Percentiles rank a stretch among this genome's conserved stretches.
phyloP scores from a whole-genome alignment of 2,113 vertebrate genomes.

The Pipa parva region DNA sequence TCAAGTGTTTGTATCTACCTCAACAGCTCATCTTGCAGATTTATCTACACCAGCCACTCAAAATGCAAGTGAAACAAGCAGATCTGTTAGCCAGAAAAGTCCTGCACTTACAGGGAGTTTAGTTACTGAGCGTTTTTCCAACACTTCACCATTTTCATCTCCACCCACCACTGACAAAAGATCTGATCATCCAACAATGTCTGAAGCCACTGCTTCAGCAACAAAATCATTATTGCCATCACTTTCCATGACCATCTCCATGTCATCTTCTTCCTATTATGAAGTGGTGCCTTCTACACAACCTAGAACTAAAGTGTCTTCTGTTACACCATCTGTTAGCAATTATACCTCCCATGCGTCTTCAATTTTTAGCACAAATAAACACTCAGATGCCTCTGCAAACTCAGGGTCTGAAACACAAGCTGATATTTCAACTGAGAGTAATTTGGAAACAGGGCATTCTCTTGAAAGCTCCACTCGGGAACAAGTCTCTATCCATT shows the following conservation, averaged over 20 bases:
- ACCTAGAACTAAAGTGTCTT: constrained; percentile 44
- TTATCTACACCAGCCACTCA: not conserved
- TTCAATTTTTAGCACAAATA: constrained; percentile 34
- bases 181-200: constrained; percentile 16
- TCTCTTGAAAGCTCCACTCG: constrained; percentile 39
- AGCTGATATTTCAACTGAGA: constrained; percentile 6
- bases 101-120: not conserved
- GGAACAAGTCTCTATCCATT: constrained; percentile 39
- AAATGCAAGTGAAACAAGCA: not conserved
- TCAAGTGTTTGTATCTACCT: not conserved
- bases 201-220: constrained; percentile 38
- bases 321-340: constrained; percentile 14
- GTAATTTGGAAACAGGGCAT: constrained; percentile 38
- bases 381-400: constrained; percentile 22
- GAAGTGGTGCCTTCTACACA: constrained; percentile 41
- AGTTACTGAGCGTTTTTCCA: not conserved
- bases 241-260: not conserved
- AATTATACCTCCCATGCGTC: constrained; percentile 29
- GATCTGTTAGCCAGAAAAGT: constrained; percentile 1
- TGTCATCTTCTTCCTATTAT: no score
- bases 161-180: constrained; percentile 1
- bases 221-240: not conserved
- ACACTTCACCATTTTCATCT: not conserved
- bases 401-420: not conserved
- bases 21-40: not conserved